These are phyloP conservation scores for Corythornis cristatus DNA, from an alignment of 2,113 vertebrate genomes.

Conservation along the genomic window DNA sequence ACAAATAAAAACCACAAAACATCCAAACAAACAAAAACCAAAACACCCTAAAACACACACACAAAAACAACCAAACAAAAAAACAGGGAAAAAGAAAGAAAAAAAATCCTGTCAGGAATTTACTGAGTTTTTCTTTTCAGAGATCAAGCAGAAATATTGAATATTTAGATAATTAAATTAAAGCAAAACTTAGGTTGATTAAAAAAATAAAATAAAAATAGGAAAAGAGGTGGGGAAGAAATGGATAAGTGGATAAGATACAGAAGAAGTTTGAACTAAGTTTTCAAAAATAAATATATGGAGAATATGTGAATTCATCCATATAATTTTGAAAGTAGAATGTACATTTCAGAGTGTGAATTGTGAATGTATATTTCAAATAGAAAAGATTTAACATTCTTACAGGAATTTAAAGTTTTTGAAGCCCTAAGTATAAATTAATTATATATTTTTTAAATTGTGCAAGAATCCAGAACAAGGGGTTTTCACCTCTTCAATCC, in stretches of 20 bases:
- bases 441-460: not conserved
- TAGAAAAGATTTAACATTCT: no score
- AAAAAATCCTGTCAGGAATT: constrained; percentile 44
- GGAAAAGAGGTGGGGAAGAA: accelerated
- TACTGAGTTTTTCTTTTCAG: constrained; percentile 58
- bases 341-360: not conserved
- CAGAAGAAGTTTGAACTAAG: not conserved
- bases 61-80: not conserved
- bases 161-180: constrained; percentile 61
- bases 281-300: not conserved
- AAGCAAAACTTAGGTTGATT: not conserved
- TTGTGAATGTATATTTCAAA: no score
- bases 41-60: no score
- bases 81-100: not conserved
- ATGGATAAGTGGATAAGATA: not conserved
- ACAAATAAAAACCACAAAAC: not conserved
- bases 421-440: not conserved
- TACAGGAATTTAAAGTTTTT: no score
- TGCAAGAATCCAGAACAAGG: not conserved
- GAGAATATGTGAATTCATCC: not conserved
- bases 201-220: no score
- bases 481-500: not conserved
- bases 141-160: constrained; percentile 35
- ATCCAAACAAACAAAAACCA: not conserved
- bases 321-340: not conserved